Evolutionary conservation across 2,888 invertebrate genomes (phyloP), one percentile per base, ranked within the genome.

Genomic region (Lysandra coridon): DNA sequence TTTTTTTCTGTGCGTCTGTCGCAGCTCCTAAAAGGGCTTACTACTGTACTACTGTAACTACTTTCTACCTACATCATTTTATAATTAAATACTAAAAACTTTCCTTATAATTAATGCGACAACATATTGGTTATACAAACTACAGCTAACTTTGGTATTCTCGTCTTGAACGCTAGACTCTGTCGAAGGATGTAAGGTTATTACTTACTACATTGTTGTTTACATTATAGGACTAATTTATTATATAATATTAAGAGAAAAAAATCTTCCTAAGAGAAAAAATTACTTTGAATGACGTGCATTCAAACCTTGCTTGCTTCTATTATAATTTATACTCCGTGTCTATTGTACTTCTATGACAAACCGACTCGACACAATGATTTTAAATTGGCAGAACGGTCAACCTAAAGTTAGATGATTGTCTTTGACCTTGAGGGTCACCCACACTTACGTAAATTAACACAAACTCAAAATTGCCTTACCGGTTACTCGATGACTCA

Each of bases 401-500:
- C 44, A n/a, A 23, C 12, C 75, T 49, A 49, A 30, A 23, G 23
- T 49, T 49, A 23, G 44, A 44, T 75, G 44, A 7, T 74, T 40
- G n/a, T 14, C 73, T 40, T 74, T 75, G 30, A 49, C 75, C 75
- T 75, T 75, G 75, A 44, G 30, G 12, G 12, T 75, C 74, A 40
- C 64, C 69, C 53, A 76, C 76, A 76, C 23, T 74, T 44, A 44
- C 40, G 74, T 44, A 74, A 73, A 40, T 30, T 49, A 53, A 76
- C 30, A 30, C 30, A 6, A 76, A 76, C 57, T 33, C 57, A 76
- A 49, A 49, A 49, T 69, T 69, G 33, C 69, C 69, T 37, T 69
- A 69, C 69, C 69, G 69, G 69, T 69, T 69, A 17, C 69, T 33
- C 33, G 1, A 37, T 69, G 44, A 74, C 44, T 74, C 74, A 74